These are phyloP conservation scores for Rutpela maculata DNA, from an alignment of 2,888 invertebrate genomes.

Conservation along the genomic window DNA sequence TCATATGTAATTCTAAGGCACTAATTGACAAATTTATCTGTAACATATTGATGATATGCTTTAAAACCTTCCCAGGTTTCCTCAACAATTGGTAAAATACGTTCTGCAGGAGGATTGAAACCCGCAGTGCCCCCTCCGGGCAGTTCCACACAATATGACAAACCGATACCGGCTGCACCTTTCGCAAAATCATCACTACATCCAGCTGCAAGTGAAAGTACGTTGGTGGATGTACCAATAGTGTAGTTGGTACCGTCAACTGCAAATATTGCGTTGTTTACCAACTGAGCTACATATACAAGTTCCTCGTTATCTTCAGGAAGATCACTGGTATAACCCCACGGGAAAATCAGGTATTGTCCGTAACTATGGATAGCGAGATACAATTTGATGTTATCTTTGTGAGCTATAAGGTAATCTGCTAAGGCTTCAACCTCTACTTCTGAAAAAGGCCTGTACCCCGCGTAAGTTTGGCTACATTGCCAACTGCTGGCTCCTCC, in stretches of 20 bases:
- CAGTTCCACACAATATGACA: conserved; percentile 80
- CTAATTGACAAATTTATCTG: conserved; percentile 46
- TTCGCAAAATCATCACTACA: conserved; percentile 82
- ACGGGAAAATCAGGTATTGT: conserved; percentile 81
- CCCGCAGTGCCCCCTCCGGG: conserved; percentile 77
- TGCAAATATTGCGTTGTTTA: conserved; percentile 72
- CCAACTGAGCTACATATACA: conserved; percentile 72
- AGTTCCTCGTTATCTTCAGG: conserved; percentile 75
- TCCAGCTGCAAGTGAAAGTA: conserved; percentile 77
- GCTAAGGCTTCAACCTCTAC: conserved; percentile 78
- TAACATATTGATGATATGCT: conserved; percentile 73
- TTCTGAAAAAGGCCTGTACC: conserved; percentile 74
- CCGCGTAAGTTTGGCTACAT: conserved; percentile 75
- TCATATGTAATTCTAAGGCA: neutral
- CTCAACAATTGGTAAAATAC: conserved; percentile 76
- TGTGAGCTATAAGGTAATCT: conserved; percentile 75
- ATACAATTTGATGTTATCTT: conserved; percentile 79
- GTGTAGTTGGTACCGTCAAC: conserved; percentile 73
- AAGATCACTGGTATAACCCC: conserved; percentile 78
- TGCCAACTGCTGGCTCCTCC: conserved; percentile 66
- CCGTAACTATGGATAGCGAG: conserved; percentile 86
- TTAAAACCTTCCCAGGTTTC: conserved; percentile 80
- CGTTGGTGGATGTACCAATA: conserved; percentile 73
- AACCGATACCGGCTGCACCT: conserved; percentile 75
- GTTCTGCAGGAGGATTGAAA: conserved; percentile 77